phyloP scores from a whole-genome alignment of 2,113 vertebrate species.

The Myiozetetes cayanensis region DNA sequence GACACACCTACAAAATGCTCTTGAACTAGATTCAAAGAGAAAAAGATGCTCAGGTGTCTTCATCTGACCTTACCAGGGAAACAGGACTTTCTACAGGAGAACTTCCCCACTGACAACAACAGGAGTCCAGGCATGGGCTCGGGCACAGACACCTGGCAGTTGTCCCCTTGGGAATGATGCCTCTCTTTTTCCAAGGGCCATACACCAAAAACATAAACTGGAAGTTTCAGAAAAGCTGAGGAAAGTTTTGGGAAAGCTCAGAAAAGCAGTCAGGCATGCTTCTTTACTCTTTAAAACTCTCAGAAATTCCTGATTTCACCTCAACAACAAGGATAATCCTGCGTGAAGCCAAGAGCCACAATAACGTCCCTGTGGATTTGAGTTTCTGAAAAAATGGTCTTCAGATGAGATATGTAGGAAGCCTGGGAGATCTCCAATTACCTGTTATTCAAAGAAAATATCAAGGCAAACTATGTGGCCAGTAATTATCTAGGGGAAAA shows the following conservation, averaged over 20 bases:
- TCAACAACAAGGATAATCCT: not conserved
- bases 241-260: not conserved
- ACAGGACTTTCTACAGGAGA: not conserved
- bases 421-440: not conserved
- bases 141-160: not conserved
- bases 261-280: not conserved
- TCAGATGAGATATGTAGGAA: rapidly evolving
- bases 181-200: not conserved
- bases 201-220: not conserved
- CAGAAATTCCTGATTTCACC: not conserved
- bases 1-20: not conserved
- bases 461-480: not conserved
- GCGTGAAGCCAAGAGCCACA: not conserved
- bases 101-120: not conserved
- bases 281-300: not conserved
- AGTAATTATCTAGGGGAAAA: not conserved
- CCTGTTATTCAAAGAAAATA: not conserved
- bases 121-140: not conserved
- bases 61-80: not conserved
- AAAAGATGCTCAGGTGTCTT: not conserved
- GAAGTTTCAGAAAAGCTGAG: not conserved
- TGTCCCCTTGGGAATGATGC: not conserved
- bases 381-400: not conserved
- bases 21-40: not conserved
- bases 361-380: not conserved